Evolutionary conservation across 2,888 invertebrate genomes (phyloP), one percentile per base, ranked within the genome.

Genomic region (Campoplex capitator): DNA sequence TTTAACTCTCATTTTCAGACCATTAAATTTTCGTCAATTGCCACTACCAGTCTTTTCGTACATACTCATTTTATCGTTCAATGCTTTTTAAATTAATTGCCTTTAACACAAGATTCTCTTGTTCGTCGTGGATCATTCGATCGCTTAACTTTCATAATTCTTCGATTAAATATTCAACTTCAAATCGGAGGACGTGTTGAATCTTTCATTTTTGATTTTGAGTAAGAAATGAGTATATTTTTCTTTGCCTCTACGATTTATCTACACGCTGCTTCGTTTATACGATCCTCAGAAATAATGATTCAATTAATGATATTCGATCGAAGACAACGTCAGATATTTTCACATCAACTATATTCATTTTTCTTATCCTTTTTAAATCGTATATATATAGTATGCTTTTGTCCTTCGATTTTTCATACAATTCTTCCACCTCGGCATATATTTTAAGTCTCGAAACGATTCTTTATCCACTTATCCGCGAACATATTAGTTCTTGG

Each of bases 401-500:
- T 71, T 51, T 28, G 9, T 51, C 35, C 18, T 35, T 32, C 18
- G 13, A 51, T 71, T 51, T 71, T 18, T 32, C 16, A 8, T 8
- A 48, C 48, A 16, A 38, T 42, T 54, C 28, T 35, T 54, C 54
- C n/a, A 38, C n/a, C 7, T 70, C 35, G 16, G 42, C 42, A 28
- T 42, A 45, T 32, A 58, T 56, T 54, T 56, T 28, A 58, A 62
- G 62, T 48, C 32, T 82, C 62, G n/a, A 23, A 32, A 23, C 23
- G 68, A 68, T 48, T 68, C 54, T 67, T 45, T 23, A 45, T 74
- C 58, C 77, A 38, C 77, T 77, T 68, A 74, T 70, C 73, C 75
- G 83, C 89, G 87, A 87, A 90, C 88, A 89, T 89, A 91, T 90
- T 38, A 88, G 89, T 90, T 91, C 90, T 92, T 92, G 92, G 92